Conservation (phyloP, 1,140 invertebrate genomes). For the Zaprionus nigranus region DNA sequence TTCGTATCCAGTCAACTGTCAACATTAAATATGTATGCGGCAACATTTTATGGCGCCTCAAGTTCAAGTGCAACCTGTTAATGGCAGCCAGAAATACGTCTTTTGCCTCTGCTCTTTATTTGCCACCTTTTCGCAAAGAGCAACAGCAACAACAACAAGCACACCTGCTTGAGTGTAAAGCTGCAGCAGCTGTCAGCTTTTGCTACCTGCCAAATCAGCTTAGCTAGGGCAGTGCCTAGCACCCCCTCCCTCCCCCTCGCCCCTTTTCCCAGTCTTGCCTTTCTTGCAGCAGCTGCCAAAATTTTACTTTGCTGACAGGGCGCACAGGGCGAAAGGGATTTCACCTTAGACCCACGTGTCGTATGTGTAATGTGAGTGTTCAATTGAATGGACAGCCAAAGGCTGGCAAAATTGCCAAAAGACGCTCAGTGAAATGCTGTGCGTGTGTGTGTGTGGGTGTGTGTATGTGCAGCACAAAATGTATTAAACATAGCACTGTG, state of each 20-base stretch:
- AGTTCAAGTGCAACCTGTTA: constrained; percentile 68
- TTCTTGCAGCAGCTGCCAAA: constrained; percentile 50
- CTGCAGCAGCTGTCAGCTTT: constrained; percentile 50
- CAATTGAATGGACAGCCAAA: constrained; percentile 56
- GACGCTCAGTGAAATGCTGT: background rate
- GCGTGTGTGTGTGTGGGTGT: background rate
- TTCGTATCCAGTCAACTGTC: constrained; percentile 46
- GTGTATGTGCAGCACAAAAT: constrained; percentile 6
- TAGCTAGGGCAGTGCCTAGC: constrained; percentile 10
- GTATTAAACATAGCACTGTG: constrained; percentile 12
- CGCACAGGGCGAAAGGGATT: constrained; percentile 43
- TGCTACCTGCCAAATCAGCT: constrained; percentile 61
- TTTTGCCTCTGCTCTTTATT: constrained; percentile 22
- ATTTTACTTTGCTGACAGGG: constrained; percentile 62
- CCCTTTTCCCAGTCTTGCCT: constrained; percentile 21
- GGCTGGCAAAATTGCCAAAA: constrained; percentile 29
- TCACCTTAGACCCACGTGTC: constrained; percentile 39
- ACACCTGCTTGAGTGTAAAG: background rate
- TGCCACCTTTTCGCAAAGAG: constrained; percentile 9
- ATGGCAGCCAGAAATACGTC: constrained; percentile 37
- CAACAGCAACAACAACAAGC: background rate
- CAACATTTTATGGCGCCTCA: constrained; percentile 62
- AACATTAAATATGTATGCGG: constrained; percentile 63
- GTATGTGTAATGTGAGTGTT: constrained; percentile 53
- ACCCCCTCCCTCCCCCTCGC: constrained; percentile 12